These are phyloP conservation scores for Leptinotarsa defecta DNA, from an alignment of 1,140 invertebrate genomes.

Conservation along the genomic window DNA sequence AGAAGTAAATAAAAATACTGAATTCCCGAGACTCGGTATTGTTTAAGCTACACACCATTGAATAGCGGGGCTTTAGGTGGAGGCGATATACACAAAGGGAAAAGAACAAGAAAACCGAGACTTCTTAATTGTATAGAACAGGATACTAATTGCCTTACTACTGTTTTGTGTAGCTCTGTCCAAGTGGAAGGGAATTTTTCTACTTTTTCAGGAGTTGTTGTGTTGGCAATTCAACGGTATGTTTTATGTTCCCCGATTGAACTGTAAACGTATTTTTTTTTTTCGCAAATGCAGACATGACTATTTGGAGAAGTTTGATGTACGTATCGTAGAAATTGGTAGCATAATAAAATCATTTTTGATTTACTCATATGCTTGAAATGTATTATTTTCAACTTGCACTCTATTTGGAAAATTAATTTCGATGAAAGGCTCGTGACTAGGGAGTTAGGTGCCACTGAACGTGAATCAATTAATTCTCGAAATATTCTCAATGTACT, in stretches of 20 bases:
- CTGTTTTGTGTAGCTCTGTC: constrained; percentile 51
- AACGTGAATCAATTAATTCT: no score
- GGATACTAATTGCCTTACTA: constrained; percentile 55
- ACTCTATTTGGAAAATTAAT: no score
- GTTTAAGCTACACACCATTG: constrained; percentile 12
- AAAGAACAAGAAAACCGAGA: constrained; percentile 27
- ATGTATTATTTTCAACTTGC: no score
- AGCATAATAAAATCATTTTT: no score
- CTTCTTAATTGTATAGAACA: constrained; percentile 55
- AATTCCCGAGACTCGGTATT: constrained; percentile 10
- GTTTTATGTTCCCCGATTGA: background rate
- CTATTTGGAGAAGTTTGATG: no score
- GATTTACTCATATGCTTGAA: no score
- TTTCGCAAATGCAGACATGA: no score
- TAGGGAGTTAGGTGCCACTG: no score
- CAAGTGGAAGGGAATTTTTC: constrained; percentile 49
- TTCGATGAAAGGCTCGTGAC: no score
- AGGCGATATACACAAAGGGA: constrained; percentile 14
- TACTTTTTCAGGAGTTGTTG: constrained; percentile 7
- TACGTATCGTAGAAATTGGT: no score
- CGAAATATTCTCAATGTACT: no score
- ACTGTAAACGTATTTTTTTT: no score
- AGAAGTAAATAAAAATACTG: constrained; percentile 1
- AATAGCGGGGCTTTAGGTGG: background rate
- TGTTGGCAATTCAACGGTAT: constrained; percentile 2